Evolutionary conservation across 2,113 vertebrate genomes (phyloP).

Genomic region (Martes martes): DNA sequence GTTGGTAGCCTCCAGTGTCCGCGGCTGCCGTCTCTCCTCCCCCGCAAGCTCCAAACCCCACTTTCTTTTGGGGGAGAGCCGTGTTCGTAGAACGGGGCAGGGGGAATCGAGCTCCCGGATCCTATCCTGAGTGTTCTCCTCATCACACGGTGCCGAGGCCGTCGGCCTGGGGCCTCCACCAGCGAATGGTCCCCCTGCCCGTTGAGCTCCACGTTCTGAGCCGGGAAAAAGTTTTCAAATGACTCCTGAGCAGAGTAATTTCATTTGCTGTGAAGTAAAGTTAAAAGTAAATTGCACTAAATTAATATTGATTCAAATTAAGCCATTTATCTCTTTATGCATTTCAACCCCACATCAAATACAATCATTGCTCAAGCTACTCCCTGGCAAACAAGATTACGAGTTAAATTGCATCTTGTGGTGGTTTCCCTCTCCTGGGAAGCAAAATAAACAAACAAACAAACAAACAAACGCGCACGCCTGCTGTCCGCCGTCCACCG

Average conservation of each 20-base stretch:
- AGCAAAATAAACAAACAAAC: background rate
- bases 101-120: fast-evolving
- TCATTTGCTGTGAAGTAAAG: slow-evolving; percentile 80
- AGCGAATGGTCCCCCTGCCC: background rate
- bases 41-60: background rate
- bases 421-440: background rate
- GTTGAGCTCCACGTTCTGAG: slow-evolving; percentile 13
- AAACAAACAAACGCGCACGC: background rate
- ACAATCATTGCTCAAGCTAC: slow-evolving; percentile 69
- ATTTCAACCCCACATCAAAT: slow-evolving; percentile 76
- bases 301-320: slow-evolving; percentile 88
- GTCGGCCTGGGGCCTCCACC: background rate
- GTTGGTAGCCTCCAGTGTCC: fast-evolving
- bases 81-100: background rate
- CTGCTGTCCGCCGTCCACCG: too few species aligned
- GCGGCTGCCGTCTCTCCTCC: fast-evolving
- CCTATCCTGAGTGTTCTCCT: fast-evolving
- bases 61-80: background rate
- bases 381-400: slow-evolving; percentile 68
- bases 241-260: slow-evolving; percentile 71
- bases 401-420: slow-evolving; percentile 48
- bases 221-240: slow-evolving; percentile 44
- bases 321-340: slow-evolving; percentile 81
- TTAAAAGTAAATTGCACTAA: slow-evolving; percentile 81
- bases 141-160: fast-evolving